Conservation (phyloP, 2,113 vertebrate species). For the Heloderma charlesbogerti region DNA sequence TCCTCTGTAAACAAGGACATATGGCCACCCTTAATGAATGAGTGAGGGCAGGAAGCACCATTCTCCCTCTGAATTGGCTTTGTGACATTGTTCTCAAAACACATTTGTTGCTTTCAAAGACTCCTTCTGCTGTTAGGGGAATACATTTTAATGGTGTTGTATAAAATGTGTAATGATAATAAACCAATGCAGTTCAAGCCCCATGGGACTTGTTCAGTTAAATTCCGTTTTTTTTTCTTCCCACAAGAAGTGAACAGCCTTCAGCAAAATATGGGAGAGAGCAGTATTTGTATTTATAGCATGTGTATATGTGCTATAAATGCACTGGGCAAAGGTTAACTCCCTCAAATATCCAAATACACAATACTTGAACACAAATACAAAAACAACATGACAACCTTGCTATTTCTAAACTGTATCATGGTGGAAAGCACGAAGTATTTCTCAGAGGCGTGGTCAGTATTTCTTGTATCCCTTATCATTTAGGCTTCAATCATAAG, state of each 20-base stretch:
- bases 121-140: neutral
- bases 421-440: constrained; percentile 10
- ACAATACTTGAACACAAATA: neutral
- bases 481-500: neutral
- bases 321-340: neutral
- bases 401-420: neutral
- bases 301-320: neutral
- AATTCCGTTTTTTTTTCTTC: neutral
- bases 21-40: too few species aligned
- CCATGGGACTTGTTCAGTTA: neutral
- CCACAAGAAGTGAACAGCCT: neutral
- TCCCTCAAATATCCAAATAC: neutral
- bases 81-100: neutral
- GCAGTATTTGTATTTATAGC: neutral
- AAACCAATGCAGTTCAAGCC: neutral
- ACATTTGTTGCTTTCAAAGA: neutral
- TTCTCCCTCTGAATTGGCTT: neutral
- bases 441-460: neutral
- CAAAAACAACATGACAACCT: neutral
- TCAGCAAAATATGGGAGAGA: neutral
- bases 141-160: neutral
- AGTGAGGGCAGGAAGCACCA: neutral
- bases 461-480: constrained; percentile 16
- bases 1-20: too few species aligned
- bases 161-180: neutral